phyloP scores from a whole-genome alignment of 2,797 vertebrate species.

The Dermochelys coriacea region DNA sequence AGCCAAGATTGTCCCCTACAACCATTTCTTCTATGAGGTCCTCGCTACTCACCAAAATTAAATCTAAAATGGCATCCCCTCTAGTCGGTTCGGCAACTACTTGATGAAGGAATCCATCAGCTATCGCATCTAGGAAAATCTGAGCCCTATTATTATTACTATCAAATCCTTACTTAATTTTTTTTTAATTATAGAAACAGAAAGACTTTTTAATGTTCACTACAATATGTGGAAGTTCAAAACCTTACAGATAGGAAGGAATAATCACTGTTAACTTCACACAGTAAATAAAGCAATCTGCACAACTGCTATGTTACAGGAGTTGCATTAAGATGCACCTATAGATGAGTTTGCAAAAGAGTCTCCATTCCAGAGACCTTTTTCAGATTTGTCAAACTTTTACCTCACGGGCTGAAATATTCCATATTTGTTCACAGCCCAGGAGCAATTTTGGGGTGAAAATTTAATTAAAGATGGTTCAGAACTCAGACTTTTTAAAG shows the following conservation, averaged over 20 bases:
- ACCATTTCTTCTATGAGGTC: no score
- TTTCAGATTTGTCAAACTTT: not conserved
- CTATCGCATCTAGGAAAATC: no score
- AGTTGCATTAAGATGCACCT: not conserved
- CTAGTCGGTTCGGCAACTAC: no score
- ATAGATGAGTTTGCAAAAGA: not conserved
- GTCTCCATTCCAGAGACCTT: not conserved
- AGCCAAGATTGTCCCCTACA: no score
- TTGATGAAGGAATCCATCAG: no score
- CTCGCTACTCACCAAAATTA: no score
- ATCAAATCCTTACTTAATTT: not conserved
- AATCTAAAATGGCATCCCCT: no score
- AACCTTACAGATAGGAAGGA: not conserved
- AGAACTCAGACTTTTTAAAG: not conserved
- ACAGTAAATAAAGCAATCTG: not conserved
- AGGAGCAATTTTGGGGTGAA: not conserved
- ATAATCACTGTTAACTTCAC: not conserved
- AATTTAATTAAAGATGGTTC: accelerated
- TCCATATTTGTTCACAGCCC: accelerated
- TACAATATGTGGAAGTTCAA: not conserved
- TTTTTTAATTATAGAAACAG: not conserved
- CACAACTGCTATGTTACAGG: not conserved
- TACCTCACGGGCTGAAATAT: not conserved
- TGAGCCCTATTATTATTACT: no score
- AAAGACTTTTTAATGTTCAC: not conserved